These are phyloP conservation scores for Zaprionus bogoriensis DNA, from an alignment of 2,888 invertebrate species.

Conservation along the genomic window DNA sequence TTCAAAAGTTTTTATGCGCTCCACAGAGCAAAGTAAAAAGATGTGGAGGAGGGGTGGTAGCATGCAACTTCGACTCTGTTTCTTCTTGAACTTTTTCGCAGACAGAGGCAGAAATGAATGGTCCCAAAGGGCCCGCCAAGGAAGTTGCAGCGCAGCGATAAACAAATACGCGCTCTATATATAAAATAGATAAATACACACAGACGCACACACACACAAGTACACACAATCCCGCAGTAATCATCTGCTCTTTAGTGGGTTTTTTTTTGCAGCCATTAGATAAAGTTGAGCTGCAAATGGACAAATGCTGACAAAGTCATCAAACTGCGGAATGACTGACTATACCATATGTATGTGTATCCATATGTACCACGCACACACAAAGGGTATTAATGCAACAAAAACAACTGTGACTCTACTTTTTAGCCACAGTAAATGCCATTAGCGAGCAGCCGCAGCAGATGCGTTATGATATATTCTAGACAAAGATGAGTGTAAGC, in stretches of 20 bases:
- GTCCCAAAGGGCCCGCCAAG: constrained; percentile 51
- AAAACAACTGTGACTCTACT: constrained; percentile 1
- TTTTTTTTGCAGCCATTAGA: constrained; percentile 48
- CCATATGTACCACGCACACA: constrained; percentile 23
- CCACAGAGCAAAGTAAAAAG: constrained; percentile 1
- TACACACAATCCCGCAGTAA: constrained; percentile 9
- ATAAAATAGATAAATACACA: constrained; percentile 46
- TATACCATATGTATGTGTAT: not conserved
- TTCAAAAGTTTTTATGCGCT: constrained; percentile 5
- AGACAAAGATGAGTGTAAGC: constrained; percentile 34
- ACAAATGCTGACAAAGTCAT: constrained; percentile 54
- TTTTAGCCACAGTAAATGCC: constrained; percentile 27
- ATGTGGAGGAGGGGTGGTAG: not conserved
- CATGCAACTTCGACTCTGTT: constrained; percentile 1
- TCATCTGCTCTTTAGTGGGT: constrained; percentile 7
- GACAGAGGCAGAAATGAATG: constrained; percentile 30
- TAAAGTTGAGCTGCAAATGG: constrained; percentile 38
- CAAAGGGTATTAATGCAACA: constrained; percentile 47
- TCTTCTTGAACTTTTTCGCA: constrained; percentile 28
- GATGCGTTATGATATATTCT: constrained; percentile 32
- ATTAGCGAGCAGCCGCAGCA: constrained; percentile 19
- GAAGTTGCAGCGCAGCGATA: constrained; percentile 57
- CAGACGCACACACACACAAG: constrained; percentile 3
- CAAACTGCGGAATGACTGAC: constrained; percentile 36
- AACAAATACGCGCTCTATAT: constrained; percentile 47